These are phyloP conservation scores for Ailuropoda melanoleuca DNA, from an alignment of 2,113 vertebrate genomes.

Conservation along the genomic window DNA sequence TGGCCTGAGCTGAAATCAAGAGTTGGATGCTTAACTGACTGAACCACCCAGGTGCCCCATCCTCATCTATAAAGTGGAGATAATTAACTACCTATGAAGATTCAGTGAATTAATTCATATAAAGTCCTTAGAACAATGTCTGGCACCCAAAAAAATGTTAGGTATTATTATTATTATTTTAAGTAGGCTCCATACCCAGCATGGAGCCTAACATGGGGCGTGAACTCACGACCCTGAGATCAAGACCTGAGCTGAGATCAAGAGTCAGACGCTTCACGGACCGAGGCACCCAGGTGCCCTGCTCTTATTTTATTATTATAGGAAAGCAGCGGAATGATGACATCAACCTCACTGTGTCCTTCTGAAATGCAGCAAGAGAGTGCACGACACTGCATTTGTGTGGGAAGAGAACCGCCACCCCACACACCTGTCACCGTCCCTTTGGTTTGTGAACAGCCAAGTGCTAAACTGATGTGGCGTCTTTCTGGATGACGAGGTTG, in stretches of 20 bases:
- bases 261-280: neutral
- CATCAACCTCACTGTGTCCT: neutral
- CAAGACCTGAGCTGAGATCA: neutral
- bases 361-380: neutral
- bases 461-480: accelerated
- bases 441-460: neutral
- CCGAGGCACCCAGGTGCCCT: neutral
- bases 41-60: neutral
- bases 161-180: neutral
- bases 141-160: neutral
- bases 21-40: neutral
- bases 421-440: neutral
- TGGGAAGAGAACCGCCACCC: accelerated
- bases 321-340: neutral
- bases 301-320: neutral
- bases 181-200: neutral
- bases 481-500: neutral
- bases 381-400: accelerated
- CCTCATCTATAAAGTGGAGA: neutral
- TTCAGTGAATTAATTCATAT: neutral
- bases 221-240: neutral
- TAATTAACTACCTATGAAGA: neutral
- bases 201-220: neutral
- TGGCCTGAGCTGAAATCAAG: neutral
- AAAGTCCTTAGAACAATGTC: neutral